These are phyloP conservation scores for Ceratosolen solmsi DNA, from an alignment of 1,140 invertebrate genomes.

Conservation along the genomic window DNA sequence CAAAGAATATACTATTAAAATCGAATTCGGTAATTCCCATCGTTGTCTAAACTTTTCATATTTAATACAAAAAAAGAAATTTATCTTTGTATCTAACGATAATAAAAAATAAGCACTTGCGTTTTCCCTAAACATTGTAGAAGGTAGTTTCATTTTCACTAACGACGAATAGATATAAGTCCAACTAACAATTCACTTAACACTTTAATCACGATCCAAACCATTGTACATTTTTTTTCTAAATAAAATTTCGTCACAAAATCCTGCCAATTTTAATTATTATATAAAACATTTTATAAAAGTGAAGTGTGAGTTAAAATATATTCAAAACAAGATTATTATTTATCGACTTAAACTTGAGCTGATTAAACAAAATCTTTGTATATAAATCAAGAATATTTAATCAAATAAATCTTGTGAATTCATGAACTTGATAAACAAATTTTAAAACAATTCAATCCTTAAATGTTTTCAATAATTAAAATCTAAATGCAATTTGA, in stretches of 20 bases:
- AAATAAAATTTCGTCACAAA: constrained; percentile 49
- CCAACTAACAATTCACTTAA: constrained; percentile 18
- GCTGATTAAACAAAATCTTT: too few relatives aligned
- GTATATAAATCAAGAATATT: too few relatives aligned
- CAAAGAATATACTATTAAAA: constrained; percentile 25
- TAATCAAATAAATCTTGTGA: too few relatives aligned
- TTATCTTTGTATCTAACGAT: neutral
- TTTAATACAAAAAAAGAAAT: constrained; percentile 30
- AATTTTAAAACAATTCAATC: too few relatives aligned
- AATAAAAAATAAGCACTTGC: constrained; percentile 25
- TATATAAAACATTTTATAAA: constrained; percentile 3
- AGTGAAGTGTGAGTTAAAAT: neutral
- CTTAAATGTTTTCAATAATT: too few relatives aligned
- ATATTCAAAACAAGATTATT: too few relatives aligned
- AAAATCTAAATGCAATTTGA: too few relatives aligned
- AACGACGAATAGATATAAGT: constrained; percentile 26
- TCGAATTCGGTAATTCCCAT: neutral
- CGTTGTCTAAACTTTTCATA: constrained; percentile 24
- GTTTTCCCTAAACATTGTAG: constrained; percentile 39
- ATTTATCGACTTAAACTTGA: too few relatives aligned
- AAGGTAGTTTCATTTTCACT: constrained; percentile 33
- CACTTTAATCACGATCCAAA: constrained; percentile 34
- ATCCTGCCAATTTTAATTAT: constrained; percentile 35
- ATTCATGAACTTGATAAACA: too few relatives aligned
- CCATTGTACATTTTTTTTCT: constrained; percentile 53